phyloP scores from a whole-genome alignment of 2,797 vertebrate genomes.

The Leuciscus waleckii region DNA sequence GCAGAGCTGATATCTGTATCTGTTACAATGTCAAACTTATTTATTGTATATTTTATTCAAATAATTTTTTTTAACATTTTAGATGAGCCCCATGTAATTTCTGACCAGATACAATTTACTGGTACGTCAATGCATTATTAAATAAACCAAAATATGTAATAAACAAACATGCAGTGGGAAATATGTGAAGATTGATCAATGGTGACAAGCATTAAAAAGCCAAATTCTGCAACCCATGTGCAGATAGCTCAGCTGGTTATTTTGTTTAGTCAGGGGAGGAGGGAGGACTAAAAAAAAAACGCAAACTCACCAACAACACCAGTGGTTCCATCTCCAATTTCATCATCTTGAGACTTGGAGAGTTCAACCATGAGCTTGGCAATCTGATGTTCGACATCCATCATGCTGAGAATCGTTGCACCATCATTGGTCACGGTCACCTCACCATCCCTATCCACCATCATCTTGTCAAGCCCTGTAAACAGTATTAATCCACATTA shows the following conservation, averaged over 20 bases:
- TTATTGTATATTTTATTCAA: too few relatives aligned
- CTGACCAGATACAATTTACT: background rate
- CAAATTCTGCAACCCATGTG: background rate
- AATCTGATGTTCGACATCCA: slow-evolving; percentile 98
- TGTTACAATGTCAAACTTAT: too few relatives aligned
- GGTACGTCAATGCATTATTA: background rate
- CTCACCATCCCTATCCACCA: slow-evolving; percentile 97
- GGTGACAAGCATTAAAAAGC: background rate
- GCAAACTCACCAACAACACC: slow-evolving; percentile 92
- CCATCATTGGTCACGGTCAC: slow-evolving; percentile 98
- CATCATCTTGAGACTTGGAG: slow-evolving; percentile 98
- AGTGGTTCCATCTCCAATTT: slow-evolving; percentile 98
- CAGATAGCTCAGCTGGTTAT: background rate
- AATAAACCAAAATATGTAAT: background rate
- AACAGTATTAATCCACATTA: background rate
- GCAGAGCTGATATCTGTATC: too few relatives aligned
- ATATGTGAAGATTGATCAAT: background rate
- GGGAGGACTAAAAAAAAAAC: background rate
- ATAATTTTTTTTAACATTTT: background rate
- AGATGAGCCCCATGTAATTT: background rate
- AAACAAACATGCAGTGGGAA: background rate
- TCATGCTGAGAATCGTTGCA: slow-evolving; percentile 97
- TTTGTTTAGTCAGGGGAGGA: background rate
- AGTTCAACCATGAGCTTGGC: slow-evolving; percentile 99
- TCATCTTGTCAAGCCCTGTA: slow-evolving; percentile 98